A percentile compares a stretch with the other conserved stretches of the same genome.
phyloP scores from a whole-genome alignment of 2,113 vertebrate species.

The Eudyptes chrysolophus region DNA sequence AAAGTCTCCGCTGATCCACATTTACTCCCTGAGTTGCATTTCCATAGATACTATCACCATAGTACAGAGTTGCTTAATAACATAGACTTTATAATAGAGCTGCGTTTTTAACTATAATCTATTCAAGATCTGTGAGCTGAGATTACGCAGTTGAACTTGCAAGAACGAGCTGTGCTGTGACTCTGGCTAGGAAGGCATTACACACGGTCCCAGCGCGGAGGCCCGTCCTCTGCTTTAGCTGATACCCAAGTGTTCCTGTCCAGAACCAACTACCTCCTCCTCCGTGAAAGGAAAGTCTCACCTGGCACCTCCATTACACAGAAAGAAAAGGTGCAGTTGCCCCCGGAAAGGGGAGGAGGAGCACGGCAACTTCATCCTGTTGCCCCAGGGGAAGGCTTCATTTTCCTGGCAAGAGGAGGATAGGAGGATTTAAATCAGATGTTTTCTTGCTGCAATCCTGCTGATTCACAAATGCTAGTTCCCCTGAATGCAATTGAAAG shows the following conservation, averaged over 20 bases:
- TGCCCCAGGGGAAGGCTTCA: background rate
- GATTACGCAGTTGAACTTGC: background rate
- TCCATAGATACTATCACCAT: background rate
- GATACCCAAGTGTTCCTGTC: background rate
- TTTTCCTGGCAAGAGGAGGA: background rate
- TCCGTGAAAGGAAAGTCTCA: background rate
- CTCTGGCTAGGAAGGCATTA: background rate
- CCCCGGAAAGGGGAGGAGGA: background rate
- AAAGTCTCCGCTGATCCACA: background rate
- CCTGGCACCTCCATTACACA: rapidly evolving
- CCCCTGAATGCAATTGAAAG: background rate
- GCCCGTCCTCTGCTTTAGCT: background rate
- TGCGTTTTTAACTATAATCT: background rate
- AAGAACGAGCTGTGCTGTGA: background rate
- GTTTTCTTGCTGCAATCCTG: background rate
- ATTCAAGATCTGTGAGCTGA: rapidly evolving
- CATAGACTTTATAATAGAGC: rapidly evolving
- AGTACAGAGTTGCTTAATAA: background rate
- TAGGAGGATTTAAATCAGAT: background rate
- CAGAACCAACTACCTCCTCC: background rate
- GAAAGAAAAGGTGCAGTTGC: background rate
- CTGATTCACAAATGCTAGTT: background rate
- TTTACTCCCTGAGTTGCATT: background rate
- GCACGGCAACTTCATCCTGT: background rate
- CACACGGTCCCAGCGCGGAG: rapidly evolving